Conservation (phyloP, 1,140 invertebrate species). For the Anastrepha ludens region DNA sequence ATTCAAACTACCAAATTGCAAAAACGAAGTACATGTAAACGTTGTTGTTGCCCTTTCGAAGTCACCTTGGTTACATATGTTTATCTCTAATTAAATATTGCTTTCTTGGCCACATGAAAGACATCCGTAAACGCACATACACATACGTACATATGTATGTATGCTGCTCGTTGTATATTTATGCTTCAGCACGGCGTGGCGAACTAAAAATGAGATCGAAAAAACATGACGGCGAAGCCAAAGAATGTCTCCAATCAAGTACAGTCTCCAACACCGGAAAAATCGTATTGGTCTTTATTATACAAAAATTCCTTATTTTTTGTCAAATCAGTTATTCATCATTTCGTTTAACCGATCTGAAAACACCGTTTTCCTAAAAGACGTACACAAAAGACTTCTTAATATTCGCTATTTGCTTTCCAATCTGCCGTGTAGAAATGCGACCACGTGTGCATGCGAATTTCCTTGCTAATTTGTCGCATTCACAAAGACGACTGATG, state of each 20-base stretch:
- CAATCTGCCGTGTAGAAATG: conserved; percentile 1
- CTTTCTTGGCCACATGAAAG: background rate
- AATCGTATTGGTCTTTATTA: background rate
- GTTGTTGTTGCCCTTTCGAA: no score
- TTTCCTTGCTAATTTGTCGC: conserved; percentile 50
- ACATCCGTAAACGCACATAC: background rate
- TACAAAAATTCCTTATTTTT: background rate
- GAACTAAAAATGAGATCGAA: conserved; percentile 18
- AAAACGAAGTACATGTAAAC: no score
- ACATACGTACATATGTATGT: background rate
- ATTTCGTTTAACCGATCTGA: background rate
- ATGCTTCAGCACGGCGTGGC: background rate
- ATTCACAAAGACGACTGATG: conserved; percentile 21
- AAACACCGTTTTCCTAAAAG: background rate
- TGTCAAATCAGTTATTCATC: no score
- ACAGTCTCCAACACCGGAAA: conserved; percentile 33
- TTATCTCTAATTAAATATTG: background rate
- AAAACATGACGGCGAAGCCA: background rate
- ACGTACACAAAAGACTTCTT: background rate
- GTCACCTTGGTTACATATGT: background rate
- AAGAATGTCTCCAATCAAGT: conserved; percentile 13
- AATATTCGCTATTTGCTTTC: background rate
- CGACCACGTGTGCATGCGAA: conserved; percentile 3
- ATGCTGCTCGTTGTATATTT: background rate
- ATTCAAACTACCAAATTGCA: no score